Percentiles rank a stretch among this genome's conserved stretches.
phyloP scores from a whole-genome alignment of 2,797 vertebrate species.

The Epinephelus awoara region DNA sequence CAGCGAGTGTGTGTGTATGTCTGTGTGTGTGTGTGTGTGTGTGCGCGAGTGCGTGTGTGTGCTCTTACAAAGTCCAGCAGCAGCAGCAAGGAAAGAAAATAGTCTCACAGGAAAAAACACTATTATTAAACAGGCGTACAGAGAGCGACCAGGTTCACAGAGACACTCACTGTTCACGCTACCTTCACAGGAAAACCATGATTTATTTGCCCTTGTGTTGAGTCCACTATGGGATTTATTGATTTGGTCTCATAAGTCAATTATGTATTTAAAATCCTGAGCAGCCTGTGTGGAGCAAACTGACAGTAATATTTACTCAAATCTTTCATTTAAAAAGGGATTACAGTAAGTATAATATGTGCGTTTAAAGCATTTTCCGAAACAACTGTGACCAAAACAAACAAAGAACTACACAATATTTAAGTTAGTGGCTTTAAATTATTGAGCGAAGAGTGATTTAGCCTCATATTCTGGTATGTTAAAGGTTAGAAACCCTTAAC shows the following conservation, averaged over 20 bases:
- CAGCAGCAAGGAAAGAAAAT: conserved; percentile 48
- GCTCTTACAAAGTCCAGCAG: conserved; percentile 41
- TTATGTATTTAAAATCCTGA: conserved; percentile 39
- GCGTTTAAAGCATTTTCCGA: too few relatives aligned
- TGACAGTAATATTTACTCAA: background rate
- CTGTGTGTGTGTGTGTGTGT: conserved; percentile 23
- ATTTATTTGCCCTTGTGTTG: conserved; percentile 32
- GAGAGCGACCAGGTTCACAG: conserved; percentile 2
- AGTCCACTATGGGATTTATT: conserved; percentile 41
- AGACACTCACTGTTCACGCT: conserved; percentile 19
- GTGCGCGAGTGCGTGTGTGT: conserved; percentile 15
- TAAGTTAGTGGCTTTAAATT: too few relatives aligned
- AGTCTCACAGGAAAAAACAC: conserved; percentile 55
- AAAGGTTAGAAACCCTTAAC: too few relatives aligned
- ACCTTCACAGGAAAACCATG: conserved; percentile 28
- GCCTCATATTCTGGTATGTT: too few relatives aligned
- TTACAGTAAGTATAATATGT: background rate
- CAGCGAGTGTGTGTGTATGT: conserved; percentile 28
- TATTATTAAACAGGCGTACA: conserved; percentile 49
- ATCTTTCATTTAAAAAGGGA: conserved; percentile 2
- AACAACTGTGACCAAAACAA: too few relatives aligned
- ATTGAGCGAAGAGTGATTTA: too few relatives aligned
- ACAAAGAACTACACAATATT: too few relatives aligned
- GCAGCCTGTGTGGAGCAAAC: conserved; percentile 22
- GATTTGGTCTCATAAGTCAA: conserved; percentile 48